Percentiles rank a stretch among this genome's conserved stretches.
phyloP scores from a whole-genome alignment of 2,888 invertebrate genomes.

The Dastarcus helophoroides region DNA sequence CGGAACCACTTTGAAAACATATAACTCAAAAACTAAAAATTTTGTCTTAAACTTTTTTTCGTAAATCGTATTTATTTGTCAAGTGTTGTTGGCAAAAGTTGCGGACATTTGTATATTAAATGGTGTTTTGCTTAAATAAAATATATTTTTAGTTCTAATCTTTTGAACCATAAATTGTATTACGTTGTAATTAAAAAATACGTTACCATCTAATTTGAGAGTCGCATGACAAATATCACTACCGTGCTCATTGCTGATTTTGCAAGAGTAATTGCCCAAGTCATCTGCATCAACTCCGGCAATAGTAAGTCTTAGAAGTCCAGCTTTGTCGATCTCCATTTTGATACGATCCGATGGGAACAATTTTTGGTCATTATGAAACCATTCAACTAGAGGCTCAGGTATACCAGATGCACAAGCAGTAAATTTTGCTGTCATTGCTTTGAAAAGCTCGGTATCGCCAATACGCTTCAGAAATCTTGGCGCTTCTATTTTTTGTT shows the following conservation, averaged over 20 bases:
- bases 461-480: slow-evolving; percentile 82
- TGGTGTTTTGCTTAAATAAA: too few species aligned
- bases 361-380: slow-evolving; percentile 64
- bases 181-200: too few species aligned
- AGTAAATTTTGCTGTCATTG: slow-evolving; percentile 87
- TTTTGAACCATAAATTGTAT: too few species aligned
- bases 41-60: too few species aligned
- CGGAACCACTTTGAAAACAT: too few species aligned
- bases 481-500: slow-evolving; percentile 70
- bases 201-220: slow-evolving; percentile 65
- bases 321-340: slow-evolving; percentile 72
- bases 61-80: too few species aligned
- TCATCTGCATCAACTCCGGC: slow-evolving; percentile 68
- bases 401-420: slow-evolving; percentile 81
- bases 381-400: slow-evolving; percentile 82
- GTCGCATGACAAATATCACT: slow-evolving; percentile 70
- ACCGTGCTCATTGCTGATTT: slow-evolving; percentile 75
- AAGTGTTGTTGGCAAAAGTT: too few species aligned
- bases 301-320: slow-evolving; percentile 72
- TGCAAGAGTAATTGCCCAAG: slow-evolving; percentile 72
- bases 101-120: too few species aligned
- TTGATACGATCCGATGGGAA: slow-evolving; percentile 73
- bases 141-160: too few species aligned
- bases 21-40: too few species aligned
- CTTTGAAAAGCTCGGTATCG: slow-evolving; percentile 75